phyloP scores from a whole-genome alignment of 2,113 vertebrate species.

The Larimichthys crocea region DNA sequence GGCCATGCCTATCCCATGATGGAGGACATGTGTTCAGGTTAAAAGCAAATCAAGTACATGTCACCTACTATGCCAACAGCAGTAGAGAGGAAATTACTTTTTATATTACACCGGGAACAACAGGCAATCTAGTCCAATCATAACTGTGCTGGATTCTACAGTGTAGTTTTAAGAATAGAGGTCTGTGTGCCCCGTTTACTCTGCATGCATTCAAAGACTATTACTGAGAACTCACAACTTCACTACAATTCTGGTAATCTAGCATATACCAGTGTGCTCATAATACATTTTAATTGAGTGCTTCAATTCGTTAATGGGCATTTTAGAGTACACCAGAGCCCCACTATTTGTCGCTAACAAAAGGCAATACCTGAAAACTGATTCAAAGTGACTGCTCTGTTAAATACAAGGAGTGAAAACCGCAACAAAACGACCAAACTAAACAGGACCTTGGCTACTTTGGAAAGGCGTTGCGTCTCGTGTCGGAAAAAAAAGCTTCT shows the following conservation, averaged over 20 bases:
- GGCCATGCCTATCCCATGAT: background rate
- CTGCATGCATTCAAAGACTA: conserved; percentile 8
- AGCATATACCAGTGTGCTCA: background rate
- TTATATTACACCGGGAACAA: background rate
- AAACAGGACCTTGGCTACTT: conserved; percentile 5
- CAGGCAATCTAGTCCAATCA: background rate
- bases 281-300: background rate
- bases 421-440: background rate
- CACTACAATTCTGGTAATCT: background rate
- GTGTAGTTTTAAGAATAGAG: background rate
- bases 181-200: background rate
- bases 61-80: conserved; percentile 8
- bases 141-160: background rate
- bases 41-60: conserved; percentile 24
- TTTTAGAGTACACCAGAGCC: conserved; percentile 32
- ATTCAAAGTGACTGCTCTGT: conserved; percentile 31
- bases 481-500: background rate
- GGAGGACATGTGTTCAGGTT: conserved; percentile 14
- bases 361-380: background rate
- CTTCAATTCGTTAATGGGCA: conserved; percentile 14
- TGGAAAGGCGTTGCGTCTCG: background rate
- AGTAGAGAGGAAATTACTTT: conserved; percentile 22
- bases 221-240: background rate
- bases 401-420: conserved; percentile 11
- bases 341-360: conserved; percentile 13